Percentiles rank a stretch among this genome's conserved stretches.
Evolutionary conservation across 2,113 vertebrate species (phyloP).

Genomic region (Arenaria interpres): DNA sequence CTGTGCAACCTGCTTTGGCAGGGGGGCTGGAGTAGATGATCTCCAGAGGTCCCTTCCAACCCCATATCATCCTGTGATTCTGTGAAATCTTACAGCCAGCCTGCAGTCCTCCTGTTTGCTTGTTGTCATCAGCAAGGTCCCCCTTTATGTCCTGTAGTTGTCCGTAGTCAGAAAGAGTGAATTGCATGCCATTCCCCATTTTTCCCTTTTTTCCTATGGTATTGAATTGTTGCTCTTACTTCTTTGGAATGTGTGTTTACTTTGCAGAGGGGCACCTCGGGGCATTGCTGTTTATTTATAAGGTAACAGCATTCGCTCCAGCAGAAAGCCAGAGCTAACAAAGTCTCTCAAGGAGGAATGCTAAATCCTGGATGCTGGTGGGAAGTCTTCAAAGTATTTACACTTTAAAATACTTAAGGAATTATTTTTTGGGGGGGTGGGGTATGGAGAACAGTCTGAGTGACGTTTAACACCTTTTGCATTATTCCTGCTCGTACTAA

Average conservation of each 20-base stretch:
- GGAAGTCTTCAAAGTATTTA: slow-evolving; percentile 37
- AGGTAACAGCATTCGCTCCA: slow-evolving; percentile 29
- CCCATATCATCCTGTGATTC: too few species aligned
- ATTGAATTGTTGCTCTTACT: slow-evolving; percentile 40
- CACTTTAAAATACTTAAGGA: slow-evolving; percentile 14
- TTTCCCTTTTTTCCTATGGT: neutral
- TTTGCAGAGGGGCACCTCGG: slow-evolving; percentile 28
- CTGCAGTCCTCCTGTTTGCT: neutral
- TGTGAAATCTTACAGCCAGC: neutral
- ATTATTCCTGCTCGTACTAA: neutral
- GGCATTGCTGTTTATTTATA: slow-evolving; percentile 61
- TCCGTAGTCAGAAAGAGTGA: slow-evolving; percentile 9
- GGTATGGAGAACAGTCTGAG: neutral
- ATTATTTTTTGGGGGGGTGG: neutral
- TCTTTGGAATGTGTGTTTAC: slow-evolving; percentile 24
- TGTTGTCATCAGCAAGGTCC: slow-evolving; percentile 4
- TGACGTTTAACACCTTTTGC: neutral
- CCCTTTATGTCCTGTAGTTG: neutral
- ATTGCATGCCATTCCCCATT: neutral
- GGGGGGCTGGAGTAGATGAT: too few species aligned
- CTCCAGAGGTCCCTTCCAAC: too few species aligned
- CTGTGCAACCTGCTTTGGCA: too few species aligned
- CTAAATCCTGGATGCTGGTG: slow-evolving; percentile 31
- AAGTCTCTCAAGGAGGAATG: neutral
- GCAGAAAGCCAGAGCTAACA: neutral